Percentiles rank a stretch among this genome's conserved stretches.
Evolutionary conservation across 2,888 invertebrate species (phyloP).

Genomic region (Agrochola lota): DNA sequence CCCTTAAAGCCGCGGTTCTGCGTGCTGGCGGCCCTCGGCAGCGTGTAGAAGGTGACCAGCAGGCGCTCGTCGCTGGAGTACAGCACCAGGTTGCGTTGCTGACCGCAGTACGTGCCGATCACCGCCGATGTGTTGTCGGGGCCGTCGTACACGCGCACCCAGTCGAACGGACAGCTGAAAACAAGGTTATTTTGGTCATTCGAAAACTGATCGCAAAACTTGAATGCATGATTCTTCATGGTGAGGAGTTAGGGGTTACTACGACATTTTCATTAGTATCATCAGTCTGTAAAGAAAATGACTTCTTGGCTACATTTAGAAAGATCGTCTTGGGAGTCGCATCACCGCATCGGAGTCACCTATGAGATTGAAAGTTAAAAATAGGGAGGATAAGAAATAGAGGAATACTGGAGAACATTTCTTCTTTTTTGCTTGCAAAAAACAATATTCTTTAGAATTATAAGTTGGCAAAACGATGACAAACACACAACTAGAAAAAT

Average conservation of each 20-base stretch:
- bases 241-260: no score
- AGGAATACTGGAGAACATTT: background rate
- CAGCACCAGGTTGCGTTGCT: constrained; percentile 98
- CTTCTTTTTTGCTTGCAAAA: background rate
- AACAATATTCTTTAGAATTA: background rate
- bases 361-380: background rate
- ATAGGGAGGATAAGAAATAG: background rate
- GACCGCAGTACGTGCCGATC: constrained; percentile 99
- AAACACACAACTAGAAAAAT: background rate
- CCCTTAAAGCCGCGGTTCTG: constrained; percentile 99
- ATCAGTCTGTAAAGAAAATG: background rate
- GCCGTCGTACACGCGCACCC: constrained; percentile 99
- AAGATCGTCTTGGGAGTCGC: background rate
- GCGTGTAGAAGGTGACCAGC: constrained; percentile 97
- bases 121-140: constrained; percentile 96
- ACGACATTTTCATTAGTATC: no score
- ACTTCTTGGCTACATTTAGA: background rate
- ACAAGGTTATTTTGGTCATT: background rate
- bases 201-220: background rate
- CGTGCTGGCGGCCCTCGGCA: constrained; percentile 97
- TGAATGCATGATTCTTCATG: background rate
- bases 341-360: no score
- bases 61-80: constrained; percentile 98
- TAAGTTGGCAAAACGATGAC: background rate
- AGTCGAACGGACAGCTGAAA: constrained; percentile 99